Percentiles rank a stretch among this genome's conserved stretches.
Conservation (phyloP, 2,113 vertebrate genomes). For the Zootoca vivipara region DNA sequence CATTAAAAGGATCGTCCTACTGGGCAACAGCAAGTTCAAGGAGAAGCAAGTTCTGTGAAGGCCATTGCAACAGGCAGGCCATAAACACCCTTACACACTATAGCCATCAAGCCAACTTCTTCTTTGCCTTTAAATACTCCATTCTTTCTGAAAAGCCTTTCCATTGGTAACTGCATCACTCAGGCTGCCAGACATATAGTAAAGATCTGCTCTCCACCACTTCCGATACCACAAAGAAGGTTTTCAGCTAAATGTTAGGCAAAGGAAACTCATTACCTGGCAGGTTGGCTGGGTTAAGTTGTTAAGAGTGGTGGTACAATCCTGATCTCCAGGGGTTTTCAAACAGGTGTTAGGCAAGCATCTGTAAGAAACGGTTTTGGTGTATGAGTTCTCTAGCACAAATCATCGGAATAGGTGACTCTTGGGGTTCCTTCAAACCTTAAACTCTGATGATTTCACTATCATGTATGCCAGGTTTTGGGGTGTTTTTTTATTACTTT, state of each 20-base stretch:
- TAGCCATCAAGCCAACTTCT: neutral
- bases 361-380: neutral
- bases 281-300: neutral
- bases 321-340: neutral
- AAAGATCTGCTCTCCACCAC: neutral
- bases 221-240: neutral
- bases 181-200: neutral
- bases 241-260: neutral
- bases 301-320: neutral
- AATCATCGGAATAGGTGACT: neutral
- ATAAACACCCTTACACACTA: too few species aligned
- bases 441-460: neutral
- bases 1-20: too few species aligned
- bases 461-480: neutral
- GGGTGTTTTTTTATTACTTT: neutral
- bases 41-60: too few species aligned
- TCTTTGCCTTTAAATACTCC: neutral
- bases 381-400: neutral
- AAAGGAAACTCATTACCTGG: neutral
- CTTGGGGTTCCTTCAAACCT: constrained; percentile 2
- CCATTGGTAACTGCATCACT: neutral
- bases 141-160: neutral
- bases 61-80: too few species aligned
- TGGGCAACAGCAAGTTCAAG: too few species aligned
- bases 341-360: neutral